phyloP scores from a whole-genome alignment of 2,888 invertebrate genomes.

The Dasysyrphus albostriatus region DNA sequence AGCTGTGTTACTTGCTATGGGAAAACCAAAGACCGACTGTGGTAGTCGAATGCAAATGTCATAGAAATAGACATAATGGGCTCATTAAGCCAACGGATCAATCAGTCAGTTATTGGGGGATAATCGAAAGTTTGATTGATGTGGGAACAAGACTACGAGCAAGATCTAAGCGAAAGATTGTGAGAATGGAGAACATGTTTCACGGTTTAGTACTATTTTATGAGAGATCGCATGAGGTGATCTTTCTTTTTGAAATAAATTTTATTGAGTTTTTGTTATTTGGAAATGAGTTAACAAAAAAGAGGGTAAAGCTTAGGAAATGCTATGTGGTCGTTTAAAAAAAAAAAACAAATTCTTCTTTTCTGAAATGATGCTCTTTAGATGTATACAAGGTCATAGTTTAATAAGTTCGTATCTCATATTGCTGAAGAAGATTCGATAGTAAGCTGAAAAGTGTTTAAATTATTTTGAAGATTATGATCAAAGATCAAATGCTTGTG shows the following conservation, averaged over 20 bases:
- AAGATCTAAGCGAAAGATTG: constrained; percentile 27
- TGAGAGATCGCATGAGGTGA: constrained; percentile 51
- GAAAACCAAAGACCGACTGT: constrained; percentile 19
- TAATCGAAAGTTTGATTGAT: constrained; percentile 72
- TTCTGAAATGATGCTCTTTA: neutral
- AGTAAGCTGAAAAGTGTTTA: no score
- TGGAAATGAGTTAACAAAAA: neutral
- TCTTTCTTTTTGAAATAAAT: constrained; percentile 15
- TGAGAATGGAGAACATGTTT: constrained; percentile 50
- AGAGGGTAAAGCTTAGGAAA: neutral
- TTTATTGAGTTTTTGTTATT: constrained; percentile 1
- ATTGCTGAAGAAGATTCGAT: neutral
- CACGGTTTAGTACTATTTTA: constrained; percentile 40
- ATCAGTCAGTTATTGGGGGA: constrained; percentile 62
- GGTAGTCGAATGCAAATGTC: constrained; percentile 68
- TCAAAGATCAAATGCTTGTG: no score
- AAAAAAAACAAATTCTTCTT: neutral
- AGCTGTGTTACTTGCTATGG: constrained; percentile 26
- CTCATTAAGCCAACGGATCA: constrained; percentile 70
- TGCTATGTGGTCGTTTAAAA: neutral
- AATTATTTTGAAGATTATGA: no score
- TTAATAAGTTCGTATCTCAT: neutral
- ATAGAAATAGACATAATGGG: constrained; percentile 66
- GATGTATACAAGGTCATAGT: neutral
- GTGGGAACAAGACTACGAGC: constrained; percentile 53